These are phyloP conservation scores for Colletes latitarsis DNA, from an alignment of 1,140 invertebrate genomes.

Conservation along the genomic window DNA sequence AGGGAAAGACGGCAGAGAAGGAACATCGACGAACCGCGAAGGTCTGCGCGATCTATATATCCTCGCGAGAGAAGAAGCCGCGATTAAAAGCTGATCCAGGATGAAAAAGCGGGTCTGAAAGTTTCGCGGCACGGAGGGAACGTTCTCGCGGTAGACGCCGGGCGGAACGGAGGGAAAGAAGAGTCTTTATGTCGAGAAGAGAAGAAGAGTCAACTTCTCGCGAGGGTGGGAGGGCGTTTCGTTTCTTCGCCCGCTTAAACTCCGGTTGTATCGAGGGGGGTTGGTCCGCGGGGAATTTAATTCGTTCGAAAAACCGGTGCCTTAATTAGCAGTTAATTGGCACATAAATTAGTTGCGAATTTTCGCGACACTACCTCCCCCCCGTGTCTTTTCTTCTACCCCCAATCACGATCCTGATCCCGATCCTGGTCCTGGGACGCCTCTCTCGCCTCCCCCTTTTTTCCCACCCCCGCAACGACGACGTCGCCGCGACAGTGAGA, in stretches of 20 bases:
- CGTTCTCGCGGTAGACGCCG: constrained; percentile 34
- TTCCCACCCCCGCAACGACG: background rate
- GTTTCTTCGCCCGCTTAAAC: background rate
- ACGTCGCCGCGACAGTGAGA: constrained; percentile 53
- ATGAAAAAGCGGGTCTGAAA: constrained; percentile 71
- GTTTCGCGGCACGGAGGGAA: constrained; percentile 64
- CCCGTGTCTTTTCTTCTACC: background rate
- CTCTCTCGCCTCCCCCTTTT: background rate
- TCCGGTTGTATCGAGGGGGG: constrained; percentile 16
- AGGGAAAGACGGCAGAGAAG: background rate
- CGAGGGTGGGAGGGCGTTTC: constrained; percentile 7
- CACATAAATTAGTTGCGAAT: constrained; percentile 79
- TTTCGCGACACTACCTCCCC: constrained; percentile 54
- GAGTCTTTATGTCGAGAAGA: constrained; percentile 43
- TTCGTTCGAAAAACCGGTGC: constrained; percentile 75
- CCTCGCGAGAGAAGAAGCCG: constrained; percentile 21
- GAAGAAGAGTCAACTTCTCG: constrained; percentile 44
- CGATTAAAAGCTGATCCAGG: constrained; percentile 77
- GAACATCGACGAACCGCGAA: constrained; percentile 8
- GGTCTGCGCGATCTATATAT: constrained; percentile 31
- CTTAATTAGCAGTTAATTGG: constrained; percentile 81
- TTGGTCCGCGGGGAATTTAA: constrained; percentile 70
- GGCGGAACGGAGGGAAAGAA: background rate
- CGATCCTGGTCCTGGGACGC: background rate
- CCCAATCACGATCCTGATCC: constrained; percentile 11